These are phyloP conservation scores for Fragum fragum DNA, from an alignment of 2,888 invertebrate species.

Conservation along the genomic window DNA sequence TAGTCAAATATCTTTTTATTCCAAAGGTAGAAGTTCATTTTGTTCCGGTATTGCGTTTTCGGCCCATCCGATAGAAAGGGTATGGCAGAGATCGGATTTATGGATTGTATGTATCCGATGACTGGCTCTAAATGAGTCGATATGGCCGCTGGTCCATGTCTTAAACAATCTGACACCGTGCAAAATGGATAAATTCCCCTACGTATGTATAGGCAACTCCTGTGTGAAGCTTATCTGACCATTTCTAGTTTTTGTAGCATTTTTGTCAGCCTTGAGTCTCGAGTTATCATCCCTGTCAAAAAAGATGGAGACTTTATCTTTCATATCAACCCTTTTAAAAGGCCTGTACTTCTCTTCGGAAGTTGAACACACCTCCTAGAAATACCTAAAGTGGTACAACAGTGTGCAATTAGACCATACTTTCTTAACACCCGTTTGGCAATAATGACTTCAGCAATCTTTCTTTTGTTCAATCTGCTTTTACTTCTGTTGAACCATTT, in stretches of 20 bases:
- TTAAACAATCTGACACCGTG: conserved; percentile 22
- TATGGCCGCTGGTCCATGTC: conserved; percentile 29
- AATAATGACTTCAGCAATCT: conserved; percentile 25
- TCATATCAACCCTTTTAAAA: background rate
- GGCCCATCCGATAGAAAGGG: conserved; percentile 84
- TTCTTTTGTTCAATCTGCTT: conserved; percentile 16
- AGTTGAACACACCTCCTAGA: conserved; percentile 9
- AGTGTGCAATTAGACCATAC: conserved; percentile 21
- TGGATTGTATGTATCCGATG: conserved; percentile 4
- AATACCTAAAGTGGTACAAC: background rate
- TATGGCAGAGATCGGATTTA: conserved; percentile 16
- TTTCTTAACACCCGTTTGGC: conserved; percentile 10
- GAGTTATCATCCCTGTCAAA: conserved; percentile 61
- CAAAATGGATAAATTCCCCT: conserved; percentile 43
- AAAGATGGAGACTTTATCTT: conserved; percentile 38
- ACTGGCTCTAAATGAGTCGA: conserved; percentile 36
- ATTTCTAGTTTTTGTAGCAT: conserved; percentile 46
- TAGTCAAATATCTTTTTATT: conserved; percentile 47
- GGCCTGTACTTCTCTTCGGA: background rate
- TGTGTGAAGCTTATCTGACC: conserved; percentile 49
- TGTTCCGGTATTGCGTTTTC: conserved; percentile 83
- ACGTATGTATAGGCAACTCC: conserved; percentile 46
- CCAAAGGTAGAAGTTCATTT: conserved; percentile 81
- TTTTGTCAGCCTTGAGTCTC: conserved; percentile 54
- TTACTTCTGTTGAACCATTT: conserved; percentile 25